Conservation (phyloP, 2,888 invertebrate genomes). For the Amphipoea oculea region DNA sequence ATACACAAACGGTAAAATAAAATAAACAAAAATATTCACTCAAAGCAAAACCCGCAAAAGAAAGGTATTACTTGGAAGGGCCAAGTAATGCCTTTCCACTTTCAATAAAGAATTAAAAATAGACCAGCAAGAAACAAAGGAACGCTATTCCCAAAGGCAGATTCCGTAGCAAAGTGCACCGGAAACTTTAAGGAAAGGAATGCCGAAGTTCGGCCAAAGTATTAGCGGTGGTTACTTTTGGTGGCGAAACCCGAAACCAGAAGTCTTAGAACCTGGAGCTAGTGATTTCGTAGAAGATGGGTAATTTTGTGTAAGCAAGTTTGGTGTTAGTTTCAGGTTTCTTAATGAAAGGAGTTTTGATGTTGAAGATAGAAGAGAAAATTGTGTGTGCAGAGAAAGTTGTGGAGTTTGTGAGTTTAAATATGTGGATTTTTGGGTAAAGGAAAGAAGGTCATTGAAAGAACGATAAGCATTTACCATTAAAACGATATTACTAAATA, state of each 20-base stretch:
- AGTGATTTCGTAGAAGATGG: slow-evolving; percentile 21
- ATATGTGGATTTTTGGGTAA: not conserved
- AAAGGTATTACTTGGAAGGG: too few species aligned
- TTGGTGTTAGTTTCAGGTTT: slow-evolving; percentile 18
- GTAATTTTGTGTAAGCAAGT: slow-evolving; percentile 53
- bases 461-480: not conserved
- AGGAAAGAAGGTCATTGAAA: not conserved
- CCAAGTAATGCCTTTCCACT: slow-evolving; percentile 20
- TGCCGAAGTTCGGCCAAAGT: slow-evolving; percentile 60
- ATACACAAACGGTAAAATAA: not conserved
- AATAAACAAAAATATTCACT: not conserved
- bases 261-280: slow-evolving; percentile 17
- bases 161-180: slow-evolving; percentile 60
- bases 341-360: slow-evolving; percentile 51
- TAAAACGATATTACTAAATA: not conserved
- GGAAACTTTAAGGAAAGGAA: slow-evolving; percentile 59
- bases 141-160: slow-evolving; percentile 52
- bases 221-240: slow-evolving; percentile 51
- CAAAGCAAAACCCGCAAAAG: not conserved
- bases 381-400: not conserved
- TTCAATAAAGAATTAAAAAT: slow-evolving; percentile 55
- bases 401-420: not conserved
- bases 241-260: slow-evolving; percentile 4
- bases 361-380: not conserved
- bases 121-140: slow-evolving; percentile 48